Percentiles rank a stretch among this genome's conserved stretches.
Evolutionary conservation across 2,113 vertebrate species (phyloP).

Genomic region (Rhinoderma darwinii): DNA sequence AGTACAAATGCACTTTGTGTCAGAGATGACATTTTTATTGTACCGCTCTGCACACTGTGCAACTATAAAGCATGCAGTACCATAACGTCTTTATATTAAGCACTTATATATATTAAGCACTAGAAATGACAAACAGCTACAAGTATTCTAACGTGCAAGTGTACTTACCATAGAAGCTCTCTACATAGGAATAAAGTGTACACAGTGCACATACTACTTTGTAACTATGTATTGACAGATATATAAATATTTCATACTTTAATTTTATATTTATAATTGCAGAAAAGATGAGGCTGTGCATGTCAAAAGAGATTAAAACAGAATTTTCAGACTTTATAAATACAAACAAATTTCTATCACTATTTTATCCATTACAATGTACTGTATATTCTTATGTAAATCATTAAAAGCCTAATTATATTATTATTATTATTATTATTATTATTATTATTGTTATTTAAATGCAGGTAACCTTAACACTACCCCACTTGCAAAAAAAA

Average conservation of each 20-base stretch:
- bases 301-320: no score
- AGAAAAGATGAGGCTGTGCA: no score
- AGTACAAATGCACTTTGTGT: constrained; percentile 29
- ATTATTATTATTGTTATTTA: no score
- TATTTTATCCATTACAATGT: no score
- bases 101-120: not conserved
- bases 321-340: no score
- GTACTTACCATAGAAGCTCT: not conserved
- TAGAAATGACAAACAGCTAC: not conserved
- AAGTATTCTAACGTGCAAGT: not conserved
- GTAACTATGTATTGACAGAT: not conserved
- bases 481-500: no score
- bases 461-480: no score
- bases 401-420: no score
- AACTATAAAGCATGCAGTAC: not conserved
- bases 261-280: no score
- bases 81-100: not conserved
- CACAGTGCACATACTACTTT: not conserved
- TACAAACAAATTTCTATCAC: no score
- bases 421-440: no score
- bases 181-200: not conserved
- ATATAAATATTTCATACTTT: not conserved
- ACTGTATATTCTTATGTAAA: no score
- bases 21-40: constrained; percentile 13
- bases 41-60: not conserved